These are phyloP conservation scores for Drosophila villosipedis DNA, from an alignment of 2,888 invertebrate species.

Conservation along the genomic window DNA sequence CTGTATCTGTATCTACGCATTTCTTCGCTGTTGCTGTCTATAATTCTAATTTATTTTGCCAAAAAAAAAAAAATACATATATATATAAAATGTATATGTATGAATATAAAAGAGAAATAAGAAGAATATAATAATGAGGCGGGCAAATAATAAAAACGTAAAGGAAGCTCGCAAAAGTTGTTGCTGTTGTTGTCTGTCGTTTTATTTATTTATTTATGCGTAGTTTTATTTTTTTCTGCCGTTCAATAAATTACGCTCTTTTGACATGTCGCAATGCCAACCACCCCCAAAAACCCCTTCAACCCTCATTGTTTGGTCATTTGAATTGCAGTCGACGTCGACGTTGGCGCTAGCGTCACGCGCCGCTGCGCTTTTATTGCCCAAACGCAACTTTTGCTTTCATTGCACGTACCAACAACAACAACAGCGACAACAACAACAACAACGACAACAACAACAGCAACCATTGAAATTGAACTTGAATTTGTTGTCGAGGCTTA, in stretches of 20 bases:
- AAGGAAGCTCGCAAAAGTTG: constrained; percentile 45
- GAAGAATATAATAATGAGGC: constrained; percentile 61
- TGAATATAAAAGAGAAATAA: constrained; percentile 11
- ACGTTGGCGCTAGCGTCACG: constrained; percentile 52
- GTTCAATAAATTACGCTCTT: constrained; percentile 76
- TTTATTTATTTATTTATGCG: constrained; percentile 78
- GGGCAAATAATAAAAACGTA: constrained; percentile 34
- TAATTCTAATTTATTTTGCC: constrained; percentile 78
- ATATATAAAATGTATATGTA: constrained; percentile 14
- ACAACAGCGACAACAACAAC: constrained; percentile 15
- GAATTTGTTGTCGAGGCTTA: constrained; percentile 26
- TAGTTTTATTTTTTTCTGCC: constrained; percentile 52
- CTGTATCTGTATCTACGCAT: constrained; percentile 61
- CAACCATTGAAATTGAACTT: constrained; percentile 66
- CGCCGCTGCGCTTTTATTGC: constrained; percentile 73
- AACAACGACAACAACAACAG: constrained; percentile 23
- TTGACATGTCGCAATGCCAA: constrained; percentile 70
- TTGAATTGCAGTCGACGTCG: constrained; percentile 64
- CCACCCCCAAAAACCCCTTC: constrained; percentile 12
- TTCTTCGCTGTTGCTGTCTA: constrained; percentile 60
- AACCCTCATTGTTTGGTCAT: constrained; percentile 69
- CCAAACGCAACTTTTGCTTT: constrained; percentile 75
- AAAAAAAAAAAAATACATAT: constrained; percentile 58
- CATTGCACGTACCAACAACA: constrained; percentile 69
- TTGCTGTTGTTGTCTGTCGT: constrained; percentile 28